Base-by-base conservation (phyloP, 64 coral and sea anemone genomes). In the Hydrozoanthus tunicans region DNA sequence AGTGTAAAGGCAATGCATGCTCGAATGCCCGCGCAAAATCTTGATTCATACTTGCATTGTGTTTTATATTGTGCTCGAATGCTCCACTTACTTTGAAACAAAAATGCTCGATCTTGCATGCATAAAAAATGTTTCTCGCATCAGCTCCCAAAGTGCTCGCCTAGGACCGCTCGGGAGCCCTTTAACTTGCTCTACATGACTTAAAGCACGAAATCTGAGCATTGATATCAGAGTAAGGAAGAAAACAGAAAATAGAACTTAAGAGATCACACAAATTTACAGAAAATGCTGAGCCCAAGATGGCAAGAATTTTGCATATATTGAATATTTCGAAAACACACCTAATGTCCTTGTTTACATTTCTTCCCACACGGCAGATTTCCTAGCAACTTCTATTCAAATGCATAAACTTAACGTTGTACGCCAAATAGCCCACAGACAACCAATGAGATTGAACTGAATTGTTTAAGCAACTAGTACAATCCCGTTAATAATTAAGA, bases 311-410 rank as follows among this genome's bases (percentile, higher is more conserved):
- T 51, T 2, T 43, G 3, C 27, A 51, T 12, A 76, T 52, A 20
- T 0, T 24, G 26, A 71, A 15, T 71, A 9, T 27, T 43, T 3
- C 7, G 13, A 43, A 43, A 43, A 43, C 8, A 12, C 5, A 8
- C 9, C 9, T 25, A 56, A 56, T 24, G 5, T 52, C 32, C 53
- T 5, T 88, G 12, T 75, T 74, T 73, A 5, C 68, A 88, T 88
- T 32, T 12, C 24, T 88, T 74, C 24, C 55, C 5, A 6, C 27
- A 7, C 54, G 17, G 24, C 57, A 6, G 6, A 75, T 59, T 70
- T 73, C 84, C 84, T 61, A 88, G 84, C 84, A 88, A 88, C 84
- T 59, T 72, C 66, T 74, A 11, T 73, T 72, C 53, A 58, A 56
- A 10, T 75, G n/a, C 63, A 72, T 55, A 85, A 72, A 70, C 20